phyloP scores from a whole-genome alignment of 2,888 invertebrate genomes.

The Trachelus troglodyta region DNA sequence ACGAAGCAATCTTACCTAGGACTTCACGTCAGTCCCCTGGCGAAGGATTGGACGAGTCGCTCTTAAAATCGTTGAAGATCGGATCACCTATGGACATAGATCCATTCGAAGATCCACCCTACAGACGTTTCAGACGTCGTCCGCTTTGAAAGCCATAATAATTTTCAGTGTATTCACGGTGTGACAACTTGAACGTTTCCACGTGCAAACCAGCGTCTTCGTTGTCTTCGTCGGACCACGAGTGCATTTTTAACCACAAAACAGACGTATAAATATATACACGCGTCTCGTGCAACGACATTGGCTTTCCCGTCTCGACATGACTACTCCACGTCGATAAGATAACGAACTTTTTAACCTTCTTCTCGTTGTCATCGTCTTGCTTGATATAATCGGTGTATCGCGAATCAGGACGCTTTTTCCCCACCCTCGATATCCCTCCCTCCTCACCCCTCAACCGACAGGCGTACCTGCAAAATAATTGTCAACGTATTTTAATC shows the following conservation, averaged over 20 bases:
- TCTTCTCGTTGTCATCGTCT: background rate
- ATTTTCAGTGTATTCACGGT: background rate
- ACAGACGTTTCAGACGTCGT: constrained; percentile 55
- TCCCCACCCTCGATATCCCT: background rate
- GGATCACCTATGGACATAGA: constrained; percentile 57
- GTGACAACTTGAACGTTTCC: background rate
- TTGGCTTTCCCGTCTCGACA: background rate
- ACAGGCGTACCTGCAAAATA: background rate
- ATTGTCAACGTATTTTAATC: background rate
- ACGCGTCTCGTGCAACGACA: background rate
- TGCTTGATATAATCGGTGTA: background rate
- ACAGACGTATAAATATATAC: background rate
- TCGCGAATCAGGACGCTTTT: background rate
- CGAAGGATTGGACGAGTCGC: background rate
- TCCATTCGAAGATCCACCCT: constrained; percentile 61
- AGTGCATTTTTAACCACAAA: background rate
- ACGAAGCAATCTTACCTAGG: background rate
- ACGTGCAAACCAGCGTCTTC: background rate
- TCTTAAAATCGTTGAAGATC: background rate
- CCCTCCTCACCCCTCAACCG: background rate
- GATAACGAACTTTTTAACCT: background rate
- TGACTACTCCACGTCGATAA: background rate
- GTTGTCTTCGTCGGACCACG: background rate
- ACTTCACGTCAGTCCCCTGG: background rate
- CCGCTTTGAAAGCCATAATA: constrained; percentile 21